Conservation (phyloP, 2,797 vertebrate species). For the Brachyrhaphis roseni region DNA sequence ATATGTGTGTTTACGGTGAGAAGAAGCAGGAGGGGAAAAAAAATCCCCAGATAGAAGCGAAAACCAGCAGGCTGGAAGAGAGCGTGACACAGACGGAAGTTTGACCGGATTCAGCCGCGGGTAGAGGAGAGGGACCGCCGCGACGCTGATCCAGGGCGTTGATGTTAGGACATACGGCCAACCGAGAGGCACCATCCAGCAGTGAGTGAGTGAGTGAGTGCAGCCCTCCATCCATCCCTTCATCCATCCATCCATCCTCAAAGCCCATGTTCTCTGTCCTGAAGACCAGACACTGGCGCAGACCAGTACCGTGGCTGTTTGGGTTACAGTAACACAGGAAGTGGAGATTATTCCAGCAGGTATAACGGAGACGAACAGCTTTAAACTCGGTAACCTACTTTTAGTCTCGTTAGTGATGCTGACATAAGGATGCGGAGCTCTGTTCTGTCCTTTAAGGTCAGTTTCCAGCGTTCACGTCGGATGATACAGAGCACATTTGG, state of each 20-base stretch:
- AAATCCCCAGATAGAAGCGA: conserved; percentile 55
- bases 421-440: background rate
- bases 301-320: background rate
- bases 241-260: conserved; percentile 16
- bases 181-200: conserved; percentile 26
- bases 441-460: background rate
- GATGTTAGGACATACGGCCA: conserved; percentile 7
- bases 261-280: background rate
- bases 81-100: conserved; percentile 5
- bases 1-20: conserved; percentile 14
- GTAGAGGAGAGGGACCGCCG: background rate
- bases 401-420: background rate
- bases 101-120: background rate
- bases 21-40: conserved; percentile 19
- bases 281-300: background rate
- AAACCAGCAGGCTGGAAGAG: conserved; percentile 60
- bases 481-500: background rate
- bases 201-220: conserved; percentile 57
- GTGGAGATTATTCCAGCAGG: background rate
- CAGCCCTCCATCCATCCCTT: conserved; percentile 19
- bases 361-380: background rate
- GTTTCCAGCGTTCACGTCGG: background rate
- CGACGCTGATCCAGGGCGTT: conserved; percentile 16
- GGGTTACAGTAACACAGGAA: background rate
- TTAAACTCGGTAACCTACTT: background rate